Evolutionary conservation across 2,888 invertebrate genomes (phyloP).

Genomic region (Pollenia labialis): DNA sequence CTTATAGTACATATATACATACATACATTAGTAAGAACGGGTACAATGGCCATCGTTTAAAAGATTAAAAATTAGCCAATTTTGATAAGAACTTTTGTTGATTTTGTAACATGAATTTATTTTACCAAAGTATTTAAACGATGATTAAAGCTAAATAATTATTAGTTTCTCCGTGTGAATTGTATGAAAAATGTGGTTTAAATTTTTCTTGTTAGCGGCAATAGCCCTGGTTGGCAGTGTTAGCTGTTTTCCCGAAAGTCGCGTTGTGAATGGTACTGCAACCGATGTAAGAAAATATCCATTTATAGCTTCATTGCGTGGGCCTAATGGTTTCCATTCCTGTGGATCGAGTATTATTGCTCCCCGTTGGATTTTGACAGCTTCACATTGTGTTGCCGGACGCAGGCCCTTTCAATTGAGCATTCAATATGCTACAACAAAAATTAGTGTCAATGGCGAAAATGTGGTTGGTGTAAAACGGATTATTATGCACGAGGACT

Average conservation of each 20-base stretch:
- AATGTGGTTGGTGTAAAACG: conserved; percentile 78
- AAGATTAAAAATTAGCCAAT: not conserved
- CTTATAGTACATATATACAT: not conserved
- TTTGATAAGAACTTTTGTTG: conserved; percentile 46
- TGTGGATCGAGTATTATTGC: conserved; percentile 80
- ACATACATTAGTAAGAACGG: too few species aligned
- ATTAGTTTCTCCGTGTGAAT: conserved; percentile 17
- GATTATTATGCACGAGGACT: conserved; percentile 81
- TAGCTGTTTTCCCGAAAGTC: conserved; percentile 74
- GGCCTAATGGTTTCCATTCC: conserved; percentile 76
- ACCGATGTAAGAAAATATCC: conserved; percentile 78
- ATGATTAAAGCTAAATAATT: not conserved
- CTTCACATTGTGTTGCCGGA: conserved; percentile 79
- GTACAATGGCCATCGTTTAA: not conserved
- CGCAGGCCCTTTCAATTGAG: conserved; percentile 61
- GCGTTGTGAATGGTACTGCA: conserved; percentile 82
- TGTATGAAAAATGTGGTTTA: conserved; percentile 45
- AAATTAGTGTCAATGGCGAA: conserved; percentile 73
- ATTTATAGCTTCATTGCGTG: conserved; percentile 80
- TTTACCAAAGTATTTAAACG: conserved; percentile 44
- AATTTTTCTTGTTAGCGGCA: conserved; percentile 21
- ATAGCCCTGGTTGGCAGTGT: conserved; percentile 30
- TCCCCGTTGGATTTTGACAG: conserved; percentile 78
- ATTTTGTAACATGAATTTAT: not conserved
- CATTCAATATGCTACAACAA: conserved; percentile 79